Conservation (phyloP, 2,113 vertebrate genomes). For the Gorilla gorilla region DNA sequence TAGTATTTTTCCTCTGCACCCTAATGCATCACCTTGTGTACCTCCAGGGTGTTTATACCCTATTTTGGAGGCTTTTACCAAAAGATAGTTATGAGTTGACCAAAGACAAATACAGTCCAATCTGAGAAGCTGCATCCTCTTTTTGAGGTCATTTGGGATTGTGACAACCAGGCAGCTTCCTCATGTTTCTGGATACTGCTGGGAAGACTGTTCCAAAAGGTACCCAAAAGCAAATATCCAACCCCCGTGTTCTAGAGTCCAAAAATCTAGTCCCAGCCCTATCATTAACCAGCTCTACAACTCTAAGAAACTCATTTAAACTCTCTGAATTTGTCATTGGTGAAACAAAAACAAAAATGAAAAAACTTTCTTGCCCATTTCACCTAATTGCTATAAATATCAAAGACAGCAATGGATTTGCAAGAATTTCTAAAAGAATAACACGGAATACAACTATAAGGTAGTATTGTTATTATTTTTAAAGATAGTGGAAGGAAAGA, state of each 20-base stretch:
- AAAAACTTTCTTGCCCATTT: neutral
- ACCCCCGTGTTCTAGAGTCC: neutral
- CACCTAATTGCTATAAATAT: neutral
- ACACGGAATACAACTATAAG: neutral
- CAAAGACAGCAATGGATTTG: neutral
- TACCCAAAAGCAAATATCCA: neutral
- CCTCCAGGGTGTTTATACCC: neutral
- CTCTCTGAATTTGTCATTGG: neutral
- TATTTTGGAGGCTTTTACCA: neutral
- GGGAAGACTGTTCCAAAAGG: neutral
- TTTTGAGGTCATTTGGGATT: neutral
- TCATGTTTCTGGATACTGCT: neutral
- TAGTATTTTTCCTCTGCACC: neutral
- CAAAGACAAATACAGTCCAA: neutral
- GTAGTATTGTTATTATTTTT: neutral
- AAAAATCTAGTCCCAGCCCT: neutral
- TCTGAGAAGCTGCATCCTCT: neutral
- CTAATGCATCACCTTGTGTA: neutral
- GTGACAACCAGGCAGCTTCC: neutral
- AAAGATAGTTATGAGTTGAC: neutral
- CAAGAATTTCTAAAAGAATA: neutral
- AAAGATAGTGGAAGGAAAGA: neutral
- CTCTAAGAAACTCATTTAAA: neutral
- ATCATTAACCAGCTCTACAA: neutral
- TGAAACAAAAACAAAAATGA: neutral